A percentile compares a stretch with the other conserved stretches of the same genome.
Conservation (phyloP, 2,113 vertebrate species). For the Rhea americana region DNA sequence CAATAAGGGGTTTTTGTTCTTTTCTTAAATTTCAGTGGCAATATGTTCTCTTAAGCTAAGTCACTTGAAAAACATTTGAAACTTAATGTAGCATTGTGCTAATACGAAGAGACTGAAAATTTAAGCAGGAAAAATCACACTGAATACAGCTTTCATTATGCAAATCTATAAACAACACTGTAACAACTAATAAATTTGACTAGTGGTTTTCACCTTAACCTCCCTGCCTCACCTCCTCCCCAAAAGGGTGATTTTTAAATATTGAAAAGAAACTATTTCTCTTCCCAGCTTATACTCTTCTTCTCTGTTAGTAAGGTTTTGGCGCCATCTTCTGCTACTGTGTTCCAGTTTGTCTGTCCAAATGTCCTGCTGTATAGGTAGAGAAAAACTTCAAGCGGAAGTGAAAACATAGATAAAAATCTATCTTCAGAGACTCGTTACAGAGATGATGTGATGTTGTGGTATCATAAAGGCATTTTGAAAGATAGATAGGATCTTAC, state of each 20-base stretch:
- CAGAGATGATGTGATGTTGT: not conserved
- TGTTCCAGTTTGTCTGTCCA: not conserved
- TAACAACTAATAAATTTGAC: not conserved
- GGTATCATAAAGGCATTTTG: not conserved
- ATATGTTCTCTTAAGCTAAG: not conserved
- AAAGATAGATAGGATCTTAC: not conserved
- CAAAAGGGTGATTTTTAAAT: not conserved
- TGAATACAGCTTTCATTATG: not conserved
- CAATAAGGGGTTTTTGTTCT: not conserved
- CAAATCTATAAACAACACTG: rapidly evolving
- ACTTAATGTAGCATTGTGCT: not conserved
- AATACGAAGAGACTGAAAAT: not conserved
- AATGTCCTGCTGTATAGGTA: not conserved
- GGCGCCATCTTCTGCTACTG: slow-evolving; percentile 54
- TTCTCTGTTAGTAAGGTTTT: slow-evolving; percentile 27
- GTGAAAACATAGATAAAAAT: not conserved
- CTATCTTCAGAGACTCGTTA: not conserved
- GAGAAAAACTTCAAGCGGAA: not conserved
- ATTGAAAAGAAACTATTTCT: not conserved
- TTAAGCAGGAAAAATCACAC: not conserved
- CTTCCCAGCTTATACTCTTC: not conserved
- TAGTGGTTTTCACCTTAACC: not conserved
- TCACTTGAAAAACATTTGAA: not conserved
- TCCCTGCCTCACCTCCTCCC: not conserved
- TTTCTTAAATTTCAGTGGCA: not conserved